phyloP scores from a whole-genome alignment of 2,797 vertebrate species.

The Myotis planiceps region DNA sequence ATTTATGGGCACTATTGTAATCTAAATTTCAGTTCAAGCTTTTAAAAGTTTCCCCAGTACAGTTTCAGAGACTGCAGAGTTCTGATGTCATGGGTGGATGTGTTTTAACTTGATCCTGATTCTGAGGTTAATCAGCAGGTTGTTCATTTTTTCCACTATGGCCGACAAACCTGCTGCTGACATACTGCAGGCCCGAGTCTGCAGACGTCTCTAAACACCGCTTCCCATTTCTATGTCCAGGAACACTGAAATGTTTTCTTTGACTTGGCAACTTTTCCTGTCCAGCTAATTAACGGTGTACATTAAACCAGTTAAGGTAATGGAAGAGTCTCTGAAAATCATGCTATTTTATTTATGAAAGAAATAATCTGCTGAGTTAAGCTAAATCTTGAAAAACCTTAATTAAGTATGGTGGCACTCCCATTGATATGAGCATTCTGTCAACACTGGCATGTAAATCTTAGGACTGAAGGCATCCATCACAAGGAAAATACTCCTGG shows the following conservation, averaged over 20 bases:
- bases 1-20: background rate
- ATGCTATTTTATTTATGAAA: background rate
- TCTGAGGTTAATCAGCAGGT: conserved; percentile 22
- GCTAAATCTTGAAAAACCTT: background rate
- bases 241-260: conserved; percentile 41
- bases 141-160: conserved; percentile 16
- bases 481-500: background rate
- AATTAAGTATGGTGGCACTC: background rate
- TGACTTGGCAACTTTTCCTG: conserved; percentile 37
- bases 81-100: background rate
- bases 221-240: background rate
- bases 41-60: background rate
- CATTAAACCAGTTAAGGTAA: background rate
- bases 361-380: background rate
- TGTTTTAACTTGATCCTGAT: background rate
- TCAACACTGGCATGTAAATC: background rate
- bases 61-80: background rate
- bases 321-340: background rate
- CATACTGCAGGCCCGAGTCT: background rate
- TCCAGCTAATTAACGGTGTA: conserved; percentile 24
- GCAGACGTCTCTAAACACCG: background rate
- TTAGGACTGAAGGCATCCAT: background rate
- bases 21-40: background rate
- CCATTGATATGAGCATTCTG: background rate
- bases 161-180: background rate